phyloP scores from a whole-genome alignment of 2,888 invertebrate species.

The Lottia gigantea region DNA sequence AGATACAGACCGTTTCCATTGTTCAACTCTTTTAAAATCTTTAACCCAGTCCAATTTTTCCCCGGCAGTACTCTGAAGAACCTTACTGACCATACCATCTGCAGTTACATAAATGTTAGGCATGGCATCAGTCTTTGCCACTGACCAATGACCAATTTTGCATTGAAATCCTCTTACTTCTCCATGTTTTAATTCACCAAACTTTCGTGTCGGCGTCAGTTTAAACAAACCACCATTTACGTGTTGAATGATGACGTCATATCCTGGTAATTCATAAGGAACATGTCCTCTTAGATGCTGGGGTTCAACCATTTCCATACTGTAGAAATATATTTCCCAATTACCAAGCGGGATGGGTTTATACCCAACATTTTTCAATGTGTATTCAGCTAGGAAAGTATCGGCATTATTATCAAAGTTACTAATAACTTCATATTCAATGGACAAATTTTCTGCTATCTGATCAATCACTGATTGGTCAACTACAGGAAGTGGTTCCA shows the following conservation, averaged over 20 bases:
- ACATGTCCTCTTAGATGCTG: conserved; percentile 27
- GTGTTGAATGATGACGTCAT: conserved; percentile 39
- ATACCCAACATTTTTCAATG: conserved; percentile 39
- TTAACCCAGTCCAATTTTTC: conserved; percentile 39
- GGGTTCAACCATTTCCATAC: conserved; percentile 26
- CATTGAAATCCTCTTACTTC: conserved; percentile 28
- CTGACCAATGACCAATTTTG: conserved; percentile 31
- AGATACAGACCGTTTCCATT: conserved; percentile 43
- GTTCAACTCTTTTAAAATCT: conserved; percentile 38
- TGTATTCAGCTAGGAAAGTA: conserved; percentile 27
- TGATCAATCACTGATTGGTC: conserved; percentile 45
- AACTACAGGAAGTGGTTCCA: conserved; percentile 25
- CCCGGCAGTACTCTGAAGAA: conserved; percentile 37
- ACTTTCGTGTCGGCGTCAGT: conserved; percentile 34
- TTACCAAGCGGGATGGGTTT: conserved; percentile 34
- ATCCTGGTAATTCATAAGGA: conserved; percentile 26
- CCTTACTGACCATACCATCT: conserved; percentile 31
- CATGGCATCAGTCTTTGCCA: conserved; percentile 42
- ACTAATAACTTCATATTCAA: conserved; percentile 39
- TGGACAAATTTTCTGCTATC: conserved; percentile 38
- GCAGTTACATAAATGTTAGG: conserved; percentile 46
- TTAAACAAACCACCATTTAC: conserved; percentile 44
- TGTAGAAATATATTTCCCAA: conserved; percentile 54
- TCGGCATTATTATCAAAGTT: conserved; percentile 36
- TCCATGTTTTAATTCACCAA: conserved; percentile 25